A percentile compares a stretch with the other conserved stretches of the same genome.
phyloP scores from a whole-genome alignment of 2,797 vertebrate species.

The Macropodus opercularis region DNA sequence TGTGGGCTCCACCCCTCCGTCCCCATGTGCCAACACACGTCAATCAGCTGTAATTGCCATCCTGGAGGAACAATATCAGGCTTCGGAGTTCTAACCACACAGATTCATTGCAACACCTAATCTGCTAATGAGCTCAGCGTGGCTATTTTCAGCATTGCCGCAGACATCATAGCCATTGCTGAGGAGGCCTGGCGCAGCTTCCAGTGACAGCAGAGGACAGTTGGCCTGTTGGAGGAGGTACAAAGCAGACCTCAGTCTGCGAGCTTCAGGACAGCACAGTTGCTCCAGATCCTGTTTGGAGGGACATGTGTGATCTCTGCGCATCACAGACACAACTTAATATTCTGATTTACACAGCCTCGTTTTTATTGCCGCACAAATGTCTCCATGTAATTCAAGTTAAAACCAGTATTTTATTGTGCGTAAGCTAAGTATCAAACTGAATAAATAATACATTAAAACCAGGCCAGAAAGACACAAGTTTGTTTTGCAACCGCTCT shows the following conservation, averaged over 20 bases:
- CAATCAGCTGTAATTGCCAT: constrained; percentile 94
- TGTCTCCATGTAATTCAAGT: constrained; percentile 18
- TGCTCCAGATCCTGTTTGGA: constrained; percentile 52
- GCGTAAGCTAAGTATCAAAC: constrained; percentile 12
- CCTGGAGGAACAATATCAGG: constrained; percentile 88
- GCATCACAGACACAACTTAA: constrained; percentile 35
- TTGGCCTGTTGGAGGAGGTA: constrained; percentile 67
- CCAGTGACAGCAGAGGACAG: constrained; percentile 87
- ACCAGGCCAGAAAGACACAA: constrained; percentile 22
- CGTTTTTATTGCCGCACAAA: constrained; percentile 32
- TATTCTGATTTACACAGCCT: constrained; percentile 37
- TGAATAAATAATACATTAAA: constrained; percentile 35
- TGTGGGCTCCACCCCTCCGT: constrained; percentile 73
- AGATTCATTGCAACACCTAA: constrained; percentile 91
- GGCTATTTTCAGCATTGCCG: constrained; percentile 85
- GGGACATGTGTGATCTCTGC: constrained; percentile 37
- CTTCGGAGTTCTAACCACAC: constrained; percentile 82
- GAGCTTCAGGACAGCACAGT: constrained; percentile 56
- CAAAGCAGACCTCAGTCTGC: constrained; percentile 61
- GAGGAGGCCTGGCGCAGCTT: constrained; percentile 75
- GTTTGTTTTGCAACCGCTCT: constrained; percentile 49
- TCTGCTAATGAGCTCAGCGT: constrained; percentile 91
- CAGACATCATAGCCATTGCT: constrained; percentile 67
- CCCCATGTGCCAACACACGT: constrained; percentile 89
- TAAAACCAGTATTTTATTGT: constrained; percentile 21